Evolutionary conservation across 2,113 vertebrate genomes (phyloP).

Genomic region (Phaethornis superciliosus): DNA sequence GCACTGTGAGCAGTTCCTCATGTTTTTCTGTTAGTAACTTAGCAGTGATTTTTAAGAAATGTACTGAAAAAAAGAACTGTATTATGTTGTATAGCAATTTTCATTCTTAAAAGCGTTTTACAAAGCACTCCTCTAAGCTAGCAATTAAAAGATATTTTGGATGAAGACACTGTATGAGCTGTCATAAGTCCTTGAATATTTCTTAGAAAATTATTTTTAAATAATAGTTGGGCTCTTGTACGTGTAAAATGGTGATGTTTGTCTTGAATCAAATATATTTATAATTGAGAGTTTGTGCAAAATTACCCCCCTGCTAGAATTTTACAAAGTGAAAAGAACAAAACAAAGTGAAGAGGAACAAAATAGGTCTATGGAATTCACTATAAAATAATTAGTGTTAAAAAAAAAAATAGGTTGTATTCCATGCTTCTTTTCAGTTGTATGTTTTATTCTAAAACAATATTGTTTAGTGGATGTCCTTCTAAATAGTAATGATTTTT

Average conservation of each 20-base stretch:
- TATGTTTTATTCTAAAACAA: slow-evolving; percentile 30
- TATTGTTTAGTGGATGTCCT: slow-evolving; percentile 2
- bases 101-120: background rate
- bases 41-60: background rate
- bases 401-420: background rate
- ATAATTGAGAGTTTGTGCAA: background rate
- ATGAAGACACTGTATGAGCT: background rate
- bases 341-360: too few relatives aligned
- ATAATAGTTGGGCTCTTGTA: background rate
- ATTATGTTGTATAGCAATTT: background rate
- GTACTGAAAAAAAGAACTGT: background rate
- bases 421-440: background rate
- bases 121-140: background rate
- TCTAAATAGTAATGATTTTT: slow-evolving; percentile 54
- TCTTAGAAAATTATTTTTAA: background rate
- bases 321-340: background rate
- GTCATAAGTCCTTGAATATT: background rate
- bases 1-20: background rate
- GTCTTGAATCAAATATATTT: background rate
- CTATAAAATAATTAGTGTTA: background rate
- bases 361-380: background rate
- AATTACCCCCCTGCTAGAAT: background rate
- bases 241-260: background rate
- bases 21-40: background rate
- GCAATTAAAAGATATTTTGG: background rate